These are phyloP conservation scores for Xyrauchen texanus DNA, from an alignment of 2,113 vertebrate species.

Conservation along the genomic window DNA sequence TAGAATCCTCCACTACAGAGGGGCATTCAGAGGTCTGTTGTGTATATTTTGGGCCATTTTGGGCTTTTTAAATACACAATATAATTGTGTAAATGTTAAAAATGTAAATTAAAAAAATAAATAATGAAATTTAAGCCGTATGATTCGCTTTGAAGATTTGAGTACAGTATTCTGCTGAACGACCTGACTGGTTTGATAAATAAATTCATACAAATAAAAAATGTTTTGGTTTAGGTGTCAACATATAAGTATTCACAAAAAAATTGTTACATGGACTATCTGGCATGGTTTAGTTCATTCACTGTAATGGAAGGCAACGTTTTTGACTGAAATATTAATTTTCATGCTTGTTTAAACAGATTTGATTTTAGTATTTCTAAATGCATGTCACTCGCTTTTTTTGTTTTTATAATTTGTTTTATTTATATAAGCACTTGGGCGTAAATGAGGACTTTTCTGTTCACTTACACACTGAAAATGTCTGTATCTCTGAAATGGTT, in stretches of 20 bases:
- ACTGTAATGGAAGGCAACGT: conserved; percentile 19
- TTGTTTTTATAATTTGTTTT: not conserved
- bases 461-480: not conserved
- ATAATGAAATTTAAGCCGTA: too few relatives aligned
- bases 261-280: conserved; percentile 33
- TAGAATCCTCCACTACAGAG: conserved; percentile 18
- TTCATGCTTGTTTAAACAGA: conserved; percentile 18
- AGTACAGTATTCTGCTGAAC: too few relatives aligned
- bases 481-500: not conserved
- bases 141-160: too few relatives aligned
- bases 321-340: conserved; percentile 40
- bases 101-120: too few relatives aligned
- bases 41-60: not conserved
- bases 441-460: not conserved
- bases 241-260: not conserved
- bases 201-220: not conserved
- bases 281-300: conserved; percentile 32
- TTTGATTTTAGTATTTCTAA: not conserved
- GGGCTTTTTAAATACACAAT: too few relatives aligned
- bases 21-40: not conserved
- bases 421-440: not conserved
- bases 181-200: too few relatives aligned
- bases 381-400: too few relatives aligned
- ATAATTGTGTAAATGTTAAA: too few relatives aligned
- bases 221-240: not conserved